Evolutionary conservation across 2,113 vertebrate species (phyloP).

Genomic region (Coptodon rendalli): DNA sequence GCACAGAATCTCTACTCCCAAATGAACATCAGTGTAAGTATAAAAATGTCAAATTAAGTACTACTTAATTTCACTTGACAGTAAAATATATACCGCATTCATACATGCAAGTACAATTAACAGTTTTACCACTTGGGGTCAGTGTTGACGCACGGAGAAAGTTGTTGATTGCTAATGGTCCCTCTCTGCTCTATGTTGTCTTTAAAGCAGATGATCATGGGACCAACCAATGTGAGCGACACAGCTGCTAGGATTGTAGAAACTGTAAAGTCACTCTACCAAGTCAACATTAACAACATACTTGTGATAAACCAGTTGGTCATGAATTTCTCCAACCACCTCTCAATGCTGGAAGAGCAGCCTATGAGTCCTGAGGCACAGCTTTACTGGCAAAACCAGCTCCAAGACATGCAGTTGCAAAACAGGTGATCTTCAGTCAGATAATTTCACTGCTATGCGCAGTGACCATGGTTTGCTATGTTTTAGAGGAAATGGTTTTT

Average conservation of each 20-base stretch:
- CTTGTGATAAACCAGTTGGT: slow-evolving; percentile 24
- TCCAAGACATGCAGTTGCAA: slow-evolving; percentile 31
- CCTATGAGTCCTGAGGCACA: slow-evolving; percentile 16
- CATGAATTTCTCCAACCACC: neutral
- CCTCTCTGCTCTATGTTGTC: slow-evolving; percentile 10
- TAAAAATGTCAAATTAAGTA: neutral
- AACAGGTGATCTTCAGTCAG: slow-evolving; percentile 48
- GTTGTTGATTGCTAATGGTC: neutral
- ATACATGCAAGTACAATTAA: neutral
- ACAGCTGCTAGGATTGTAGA: slow-evolving; percentile 52
- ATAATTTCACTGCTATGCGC: neutral
- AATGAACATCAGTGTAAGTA: slow-evolving; percentile 58
- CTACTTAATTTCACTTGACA: neutral
- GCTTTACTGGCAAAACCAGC: slow-evolving; percentile 30
- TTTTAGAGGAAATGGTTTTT: neutral
- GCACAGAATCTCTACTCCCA: neutral
- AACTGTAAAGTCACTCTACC: slow-evolving; percentile 45
- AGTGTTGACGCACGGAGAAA: slow-evolving; percentile 42
- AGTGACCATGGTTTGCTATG: neutral
- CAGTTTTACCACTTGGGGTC: slow-evolving; percentile 54
- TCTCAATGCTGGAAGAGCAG: neutral
- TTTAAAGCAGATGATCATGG: slow-evolving; percentile 31
- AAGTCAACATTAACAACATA: slow-evolving; percentile 14
- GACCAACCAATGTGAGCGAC: slow-evolving; percentile 19
- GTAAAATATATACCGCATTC: neutral